Base-by-base conservation (phyloP, 2,113 vertebrate species). In the Tragulus kanchil region DNA sequence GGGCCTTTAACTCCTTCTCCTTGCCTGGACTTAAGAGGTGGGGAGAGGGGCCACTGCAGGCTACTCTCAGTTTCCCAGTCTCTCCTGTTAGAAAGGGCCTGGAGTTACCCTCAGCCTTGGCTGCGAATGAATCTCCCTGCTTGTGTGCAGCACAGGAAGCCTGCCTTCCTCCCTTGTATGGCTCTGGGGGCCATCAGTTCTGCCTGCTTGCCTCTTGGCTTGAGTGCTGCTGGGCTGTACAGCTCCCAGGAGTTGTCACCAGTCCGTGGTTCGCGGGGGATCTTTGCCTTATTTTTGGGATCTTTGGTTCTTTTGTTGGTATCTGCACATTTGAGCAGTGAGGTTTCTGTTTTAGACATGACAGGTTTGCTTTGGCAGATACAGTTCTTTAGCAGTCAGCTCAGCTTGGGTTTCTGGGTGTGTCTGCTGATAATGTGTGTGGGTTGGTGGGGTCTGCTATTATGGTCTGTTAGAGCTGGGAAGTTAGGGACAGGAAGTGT, bases 131-230 rank as follows among this genome's bases (percentile, higher is more conserved):
- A 79, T 56, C 52, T n/a, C 77, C 17, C 31, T 23, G 17, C 31
- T 2, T 56, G 10, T 56, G 17, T n/a, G 52, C 50, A n/a, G 28
- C 52, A n/a, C 31, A 21, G 77, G 77, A 54, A 0, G 3, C 5
- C 77, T 0, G 6, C 5, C 77, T 79, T 50, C 0, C 0, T 12
- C 15, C 75, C 50, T n/a, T 16, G 10, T n/a, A 79, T 56, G 11
- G 3, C 28, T 79, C 56, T 79, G 77, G 28, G 28, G 28, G 52
- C 26, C 6, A 0, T 52, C 28, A 56, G 31, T 10, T 36, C 52
- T 7, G 28, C 50, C 16, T 4, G 50, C 31, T 5, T n/a, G 17
- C 50, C 77, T 79, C 50, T 56, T 56, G 50, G 28, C 77, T 56
- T 79, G 77, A 56, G 77, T 7, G 28, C 50, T 79, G 17, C 10